Conservation (phyloP, 2,797 vertebrate species). For the Cossypha caffra region DNA sequence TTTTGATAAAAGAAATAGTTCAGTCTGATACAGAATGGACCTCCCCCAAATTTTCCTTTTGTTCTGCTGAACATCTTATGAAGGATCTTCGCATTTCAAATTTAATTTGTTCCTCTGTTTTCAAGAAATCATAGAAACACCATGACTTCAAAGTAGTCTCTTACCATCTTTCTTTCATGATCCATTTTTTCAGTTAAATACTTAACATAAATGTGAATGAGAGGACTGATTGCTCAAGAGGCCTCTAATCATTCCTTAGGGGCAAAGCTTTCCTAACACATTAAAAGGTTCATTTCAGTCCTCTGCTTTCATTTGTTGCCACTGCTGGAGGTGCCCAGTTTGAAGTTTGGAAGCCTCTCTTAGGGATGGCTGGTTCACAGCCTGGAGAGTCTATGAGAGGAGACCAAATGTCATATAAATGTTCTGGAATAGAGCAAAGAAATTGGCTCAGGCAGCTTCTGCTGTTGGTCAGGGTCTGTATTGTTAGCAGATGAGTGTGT, state of each 20-base stretch:
- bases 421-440: neutral
- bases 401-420: neutral
- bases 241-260: neutral
- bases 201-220: neutral
- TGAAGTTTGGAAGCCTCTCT: neutral
- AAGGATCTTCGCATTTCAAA: neutral
- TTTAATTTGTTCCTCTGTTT: neutral
- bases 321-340: neutral
- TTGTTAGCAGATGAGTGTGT: constrained; percentile 38
- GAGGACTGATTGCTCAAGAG: neutral
- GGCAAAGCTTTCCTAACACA: neutral
- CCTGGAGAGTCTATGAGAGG: neutral
- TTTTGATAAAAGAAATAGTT: neutral
- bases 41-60: neutral
- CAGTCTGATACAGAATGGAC: neutral
- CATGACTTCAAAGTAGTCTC: neutral
- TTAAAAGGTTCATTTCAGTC: neutral
- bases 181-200: neutral
- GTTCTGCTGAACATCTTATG: neutral
- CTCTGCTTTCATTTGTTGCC: neutral
- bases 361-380: neutral
- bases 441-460: neutral
- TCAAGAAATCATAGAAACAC: neutral
- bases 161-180: neutral
- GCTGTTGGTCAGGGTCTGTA: neutral